These are phyloP conservation scores for Argynnis bischoffii DNA, from an alignment of 2,888 invertebrate genomes.

Conservation along the genomic window DNA sequence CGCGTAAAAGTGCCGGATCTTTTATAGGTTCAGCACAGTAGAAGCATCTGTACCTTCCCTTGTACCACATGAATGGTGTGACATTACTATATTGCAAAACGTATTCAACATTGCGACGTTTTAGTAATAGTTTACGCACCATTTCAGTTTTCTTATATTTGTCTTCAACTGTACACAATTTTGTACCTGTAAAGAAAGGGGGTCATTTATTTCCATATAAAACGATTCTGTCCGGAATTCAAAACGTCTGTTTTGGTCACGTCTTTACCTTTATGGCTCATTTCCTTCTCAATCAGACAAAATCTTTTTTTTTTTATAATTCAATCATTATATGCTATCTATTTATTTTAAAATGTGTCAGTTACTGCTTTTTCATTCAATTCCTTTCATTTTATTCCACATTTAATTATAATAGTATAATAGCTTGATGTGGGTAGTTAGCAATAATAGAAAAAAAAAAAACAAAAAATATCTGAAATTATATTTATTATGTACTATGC, in stretches of 20 bases:
- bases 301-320: neutral
- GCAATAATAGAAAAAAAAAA: neutral
- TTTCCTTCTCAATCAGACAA: neutral
- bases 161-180: slow-evolving; percentile 66
- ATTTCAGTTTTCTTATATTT: slow-evolving; percentile 70
- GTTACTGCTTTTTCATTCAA: too few species aligned
- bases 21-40: slow-evolving; percentile 70
- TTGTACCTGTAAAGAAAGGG: slow-evolving; percentile 73
- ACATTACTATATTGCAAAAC: slow-evolving; percentile 71
- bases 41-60: slow-evolving; percentile 71
- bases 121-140: slow-evolving; percentile 64
- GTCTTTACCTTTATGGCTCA: neutral
- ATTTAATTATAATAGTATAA: too few species aligned
- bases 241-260: neutral
- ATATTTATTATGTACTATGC: slow-evolving; percentile 7
- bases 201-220: slow-evolving; percentile 30
- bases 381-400: too few species aligned
- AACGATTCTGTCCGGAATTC: slow-evolving; percentile 6
- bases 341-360: neutral
- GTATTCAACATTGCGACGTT: slow-evolving; percentile 71
- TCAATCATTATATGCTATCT: neutral
- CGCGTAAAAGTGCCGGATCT: slow-evolving; percentile 59
- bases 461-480: neutral
- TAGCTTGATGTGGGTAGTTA: neutral
- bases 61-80: slow-evolving; percentile 75